A percentile compares a stretch with the other conserved stretches of the same genome.
phyloP scores from a whole-genome alignment of 2,113 vertebrate species.

The Orthonyx spaldingii region DNA sequence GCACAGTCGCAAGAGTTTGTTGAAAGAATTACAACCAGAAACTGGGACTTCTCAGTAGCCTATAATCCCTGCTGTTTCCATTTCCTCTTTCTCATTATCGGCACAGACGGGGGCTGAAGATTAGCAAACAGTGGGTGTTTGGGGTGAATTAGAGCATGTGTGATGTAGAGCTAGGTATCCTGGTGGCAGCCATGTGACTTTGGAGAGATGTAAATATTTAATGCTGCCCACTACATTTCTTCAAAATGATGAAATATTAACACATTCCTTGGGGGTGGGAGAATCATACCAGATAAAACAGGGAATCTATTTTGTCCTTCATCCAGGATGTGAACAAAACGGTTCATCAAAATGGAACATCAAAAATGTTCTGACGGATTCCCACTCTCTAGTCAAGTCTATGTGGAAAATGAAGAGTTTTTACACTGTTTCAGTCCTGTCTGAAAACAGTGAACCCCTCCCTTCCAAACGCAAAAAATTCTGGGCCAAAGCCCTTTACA shows the following conservation, averaged over 20 bases:
- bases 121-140: conserved; percentile 44
- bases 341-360: neutral
- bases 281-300: neutral
- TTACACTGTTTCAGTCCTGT: neutral
- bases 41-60: conserved; percentile 37
- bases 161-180: conserved; percentile 32
- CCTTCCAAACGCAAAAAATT: neutral
- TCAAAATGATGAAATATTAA: conserved; percentile 14
- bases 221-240: neutral
- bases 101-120: conserved; percentile 42
- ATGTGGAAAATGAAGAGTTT: neutral
- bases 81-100: conserved; percentile 62
- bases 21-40: conserved; percentile 61
- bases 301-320: neutral
- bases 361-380: neutral
- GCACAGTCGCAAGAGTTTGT: conserved; percentile 1
- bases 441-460: neutral
- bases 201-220: conserved; percentile 28
- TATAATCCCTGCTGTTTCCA: conserved; percentile 45
- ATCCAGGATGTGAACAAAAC: neutral
- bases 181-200: neutral
- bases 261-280: neutral
- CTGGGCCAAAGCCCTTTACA: neutral
- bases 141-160: conserved; percentile 44
- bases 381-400: neutral